Evolutionary conservation across 2,888 invertebrate species (phyloP).

Genomic region (Holacanthella duospinosa): DNA sequence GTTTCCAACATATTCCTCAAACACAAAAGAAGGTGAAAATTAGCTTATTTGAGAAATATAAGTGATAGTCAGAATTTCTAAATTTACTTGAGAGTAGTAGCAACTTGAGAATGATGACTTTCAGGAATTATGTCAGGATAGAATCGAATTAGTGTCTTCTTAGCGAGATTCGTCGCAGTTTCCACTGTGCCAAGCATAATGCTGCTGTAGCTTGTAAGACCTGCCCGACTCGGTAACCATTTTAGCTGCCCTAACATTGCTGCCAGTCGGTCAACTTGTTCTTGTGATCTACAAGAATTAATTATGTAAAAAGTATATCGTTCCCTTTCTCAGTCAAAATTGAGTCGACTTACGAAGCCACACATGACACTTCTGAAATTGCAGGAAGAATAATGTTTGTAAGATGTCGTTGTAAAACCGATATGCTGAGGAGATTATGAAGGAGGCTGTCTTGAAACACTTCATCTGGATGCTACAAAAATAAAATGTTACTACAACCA

Average conservation of each 20-base stretch:
- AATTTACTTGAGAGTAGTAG: constrained; percentile 9
- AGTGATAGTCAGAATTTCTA: neutral
- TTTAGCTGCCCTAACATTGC: constrained; percentile 20
- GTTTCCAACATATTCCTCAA: constrained; percentile 17
- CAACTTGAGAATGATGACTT: constrained; percentile 15
- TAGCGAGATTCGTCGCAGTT: constrained; percentile 11
- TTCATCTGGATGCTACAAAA: constrained; percentile 17
- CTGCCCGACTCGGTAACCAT: constrained; percentile 20
- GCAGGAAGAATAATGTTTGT: constrained; percentile 14
- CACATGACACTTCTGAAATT: constrained; percentile 16
- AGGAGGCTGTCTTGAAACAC: constrained; percentile 21
- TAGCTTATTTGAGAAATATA: neutral
- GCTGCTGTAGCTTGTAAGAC: constrained; percentile 11
- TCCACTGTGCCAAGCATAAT: constrained; percentile 15
- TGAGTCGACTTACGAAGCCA: constrained; percentile 14
- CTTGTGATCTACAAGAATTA: constrained; percentile 12
- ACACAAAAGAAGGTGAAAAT: constrained; percentile 5
- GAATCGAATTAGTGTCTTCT: constrained; percentile 15
- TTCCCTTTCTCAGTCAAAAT: too few species aligned
- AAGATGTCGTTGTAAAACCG: constrained; percentile 16
- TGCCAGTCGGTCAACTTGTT: constrained; percentile 13
- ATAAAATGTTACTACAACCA: neutral
- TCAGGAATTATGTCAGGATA: constrained; percentile 23
- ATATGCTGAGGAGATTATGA: constrained; percentile 18
- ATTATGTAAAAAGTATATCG: too few species aligned